Base-by-base conservation (phyloP, 2,888 invertebrate species). In the Pachliopta kotzebuea region DNA sequence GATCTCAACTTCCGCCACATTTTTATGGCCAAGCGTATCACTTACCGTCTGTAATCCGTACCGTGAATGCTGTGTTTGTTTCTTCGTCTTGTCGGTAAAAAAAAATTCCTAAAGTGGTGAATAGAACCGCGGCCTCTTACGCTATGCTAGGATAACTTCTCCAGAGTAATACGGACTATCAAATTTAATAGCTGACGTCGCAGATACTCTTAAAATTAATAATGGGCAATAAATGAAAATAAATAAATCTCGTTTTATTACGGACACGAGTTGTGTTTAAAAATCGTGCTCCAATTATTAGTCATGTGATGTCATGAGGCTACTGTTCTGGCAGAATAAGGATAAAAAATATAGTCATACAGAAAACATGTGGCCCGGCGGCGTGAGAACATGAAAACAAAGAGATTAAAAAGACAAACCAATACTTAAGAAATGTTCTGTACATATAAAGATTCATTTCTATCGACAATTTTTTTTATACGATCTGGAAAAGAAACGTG, bases 331-430 rank as follows among this genome's bases (percentile, higher is more conserved):
- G 74, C 75, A 72, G 76, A 82, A 83, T 77, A 83, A 82, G 79
- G 80, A 83, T 76, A 86, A 86, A 88, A 84, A 83, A 84, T 75
- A 77, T 37, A 2, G 4, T 80, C 83, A 85, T 81, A 79, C 83
- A 83, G 83, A 84, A 84, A 87, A 88, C 90, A 90, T 90, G 84
- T 90, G 90, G 87, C 78, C 67, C 69, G 60, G 72, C 75, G 80
- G 82, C 90, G 90, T 90, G 90, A 88, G 90, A 90, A 90, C 80
- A 79, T 83, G 80, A 81, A 83, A 83, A 79, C 71, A 81, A 79
- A 80, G 72, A 74, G 80, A 84, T 80, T 81, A 80, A 79, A 80
- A 74, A 79, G 71, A 84, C 81, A 84, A 79, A 73, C 71, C 72
- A 75, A 77, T 79, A 78, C 72, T 67, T 71, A 72, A 70, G 70